These are phyloP conservation scores for Emys orbicularis DNA, from an alignment of 2,797 vertebrate species.

Conservation along the genomic window DNA sequence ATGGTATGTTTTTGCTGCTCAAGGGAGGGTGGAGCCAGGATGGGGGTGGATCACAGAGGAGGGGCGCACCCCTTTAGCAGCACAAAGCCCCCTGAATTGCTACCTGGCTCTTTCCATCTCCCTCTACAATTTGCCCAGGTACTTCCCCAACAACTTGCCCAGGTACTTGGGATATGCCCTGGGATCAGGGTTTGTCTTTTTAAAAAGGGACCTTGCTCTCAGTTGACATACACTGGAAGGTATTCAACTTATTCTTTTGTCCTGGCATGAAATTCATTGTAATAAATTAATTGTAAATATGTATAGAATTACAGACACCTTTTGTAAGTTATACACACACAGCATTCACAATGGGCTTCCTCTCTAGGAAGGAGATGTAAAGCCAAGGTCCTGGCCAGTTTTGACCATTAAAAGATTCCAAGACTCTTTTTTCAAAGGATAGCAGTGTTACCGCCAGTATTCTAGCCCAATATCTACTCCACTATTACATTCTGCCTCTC, in stretches of 20 bases:
- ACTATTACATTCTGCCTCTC: rapidly evolving
- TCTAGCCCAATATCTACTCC: background rate
- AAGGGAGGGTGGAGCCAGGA: background rate
- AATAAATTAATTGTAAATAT: conserved; percentile 16
- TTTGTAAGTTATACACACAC: background rate
- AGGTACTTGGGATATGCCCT: background rate
- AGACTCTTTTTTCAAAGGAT: background rate
- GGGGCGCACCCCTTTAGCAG: background rate
- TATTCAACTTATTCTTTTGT: background rate
- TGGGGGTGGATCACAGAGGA: background rate
- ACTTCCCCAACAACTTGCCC: background rate
- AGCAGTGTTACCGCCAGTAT: background rate
- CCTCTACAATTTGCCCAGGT: background rate
- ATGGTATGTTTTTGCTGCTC: background rate
- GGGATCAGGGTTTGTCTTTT: background rate
- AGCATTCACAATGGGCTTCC: background rate
- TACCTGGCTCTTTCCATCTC: background rate
- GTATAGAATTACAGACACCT: conserved; percentile 28
- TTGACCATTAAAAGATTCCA: background rate
- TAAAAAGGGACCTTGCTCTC: background rate
- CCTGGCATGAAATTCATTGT: background rate
- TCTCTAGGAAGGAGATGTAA: background rate
- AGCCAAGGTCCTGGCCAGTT: background rate
- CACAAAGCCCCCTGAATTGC: background rate
- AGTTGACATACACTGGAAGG: conserved; percentile 11